Evolutionary conservation across 1,140 invertebrate species (phyloP).

Genomic region (Pachypeltis micranthus): DNA sequence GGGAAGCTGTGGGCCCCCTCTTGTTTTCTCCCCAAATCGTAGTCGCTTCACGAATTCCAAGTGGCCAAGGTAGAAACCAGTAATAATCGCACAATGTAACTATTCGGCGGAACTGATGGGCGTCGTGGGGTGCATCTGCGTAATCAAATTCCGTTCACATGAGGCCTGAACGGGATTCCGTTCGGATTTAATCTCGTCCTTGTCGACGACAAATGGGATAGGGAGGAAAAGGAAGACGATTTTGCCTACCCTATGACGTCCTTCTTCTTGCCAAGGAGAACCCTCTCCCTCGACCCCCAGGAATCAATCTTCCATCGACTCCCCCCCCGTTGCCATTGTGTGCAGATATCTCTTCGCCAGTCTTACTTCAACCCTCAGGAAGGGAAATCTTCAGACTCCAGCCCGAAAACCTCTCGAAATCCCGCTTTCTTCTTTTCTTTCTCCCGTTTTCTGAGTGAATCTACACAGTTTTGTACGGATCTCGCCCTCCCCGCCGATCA

Average conservation of each 20-base stretch:
- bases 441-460: not conserved
- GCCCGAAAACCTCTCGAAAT: not conserved
- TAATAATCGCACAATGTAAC: constrained; percentile 4
- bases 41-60: not conserved
- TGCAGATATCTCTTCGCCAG: not conserved
- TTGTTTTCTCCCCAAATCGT: no score
- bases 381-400: not conserved
- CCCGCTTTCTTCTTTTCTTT: not conserved
- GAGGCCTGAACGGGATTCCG: not conserved
- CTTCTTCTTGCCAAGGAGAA: not conserved
- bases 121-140: not conserved
- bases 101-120: not conserved
- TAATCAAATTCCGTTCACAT: constrained; percentile 9
- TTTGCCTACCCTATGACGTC: not conserved
- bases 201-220: constrained; percentile 3
- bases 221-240: not conserved
- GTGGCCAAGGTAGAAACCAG: not conserved
- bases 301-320: not conserved
- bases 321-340: constrained; percentile 3
- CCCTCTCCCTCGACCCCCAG: not conserved
- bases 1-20: no score
- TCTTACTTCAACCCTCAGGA: not conserved
- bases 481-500: not conserved
- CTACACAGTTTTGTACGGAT: not conserved
- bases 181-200: constrained; percentile 5